Conservation (phyloP, 2,113 vertebrate species). For the Xiphophorus maculatus region DNA sequence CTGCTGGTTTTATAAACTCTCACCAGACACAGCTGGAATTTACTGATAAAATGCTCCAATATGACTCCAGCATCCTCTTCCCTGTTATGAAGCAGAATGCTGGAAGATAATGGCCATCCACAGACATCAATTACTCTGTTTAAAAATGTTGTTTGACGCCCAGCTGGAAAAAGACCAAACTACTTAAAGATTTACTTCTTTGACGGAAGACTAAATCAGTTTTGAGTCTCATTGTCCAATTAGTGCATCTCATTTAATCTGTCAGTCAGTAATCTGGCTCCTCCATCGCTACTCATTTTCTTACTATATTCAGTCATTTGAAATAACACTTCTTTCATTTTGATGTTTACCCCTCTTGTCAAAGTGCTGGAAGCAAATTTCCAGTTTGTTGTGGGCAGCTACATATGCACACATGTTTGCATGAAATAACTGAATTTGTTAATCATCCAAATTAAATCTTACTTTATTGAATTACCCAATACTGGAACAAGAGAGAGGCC, state of each 20-base stretch:
- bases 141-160: not conserved
- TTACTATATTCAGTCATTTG: too few species aligned
- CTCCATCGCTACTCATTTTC: not conserved
- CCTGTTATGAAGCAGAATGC: not conserved
- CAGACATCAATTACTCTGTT: not conserved
- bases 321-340: too few species aligned
- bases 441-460: too few species aligned
- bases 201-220: not conserved
- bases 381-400: not conserved
- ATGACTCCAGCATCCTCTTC: not conserved
- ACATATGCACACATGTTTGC: not conserved
- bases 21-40: not conserved
- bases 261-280: not conserved
- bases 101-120: not conserved
- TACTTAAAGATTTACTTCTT: not conserved
- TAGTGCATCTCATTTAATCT: not conserved
- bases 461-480: not conserved
- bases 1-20: not conserved
- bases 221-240: not conserved
- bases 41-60: not conserved
- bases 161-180: not conserved
- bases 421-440: not conserved
- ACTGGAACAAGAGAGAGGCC: not conserved
- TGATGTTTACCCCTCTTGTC: not conserved
- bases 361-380: not conserved